Evolutionary conservation across 2,888 invertebrate species (phyloP).

Genomic region (Heliconius aoede): DNA sequence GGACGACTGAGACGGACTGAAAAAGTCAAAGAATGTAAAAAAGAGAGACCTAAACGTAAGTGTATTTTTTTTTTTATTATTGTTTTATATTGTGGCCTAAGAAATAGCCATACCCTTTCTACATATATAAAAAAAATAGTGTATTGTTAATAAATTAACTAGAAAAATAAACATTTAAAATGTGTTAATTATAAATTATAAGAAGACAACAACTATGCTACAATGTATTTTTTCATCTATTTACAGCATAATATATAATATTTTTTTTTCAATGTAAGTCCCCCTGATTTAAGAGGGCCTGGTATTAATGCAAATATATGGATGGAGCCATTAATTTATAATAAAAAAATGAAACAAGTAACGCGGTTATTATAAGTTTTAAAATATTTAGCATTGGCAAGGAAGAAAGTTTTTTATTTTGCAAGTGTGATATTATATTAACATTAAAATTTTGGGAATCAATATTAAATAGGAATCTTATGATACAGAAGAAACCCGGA

Average conservation of each 20-base stretch:
- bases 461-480: no score
- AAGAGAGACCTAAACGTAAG: constrained; percentile 13
- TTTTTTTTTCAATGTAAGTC: background rate
- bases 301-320: background rate
- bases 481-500: background rate
- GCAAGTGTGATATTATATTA: background rate
- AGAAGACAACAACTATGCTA: background rate
- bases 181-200: background rate
- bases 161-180: background rate
- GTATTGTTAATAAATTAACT: no score
- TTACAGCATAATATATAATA: no score
- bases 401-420: background rate
- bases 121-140: no score
- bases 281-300: background rate
- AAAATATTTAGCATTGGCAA: background rate
- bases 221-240: no score
- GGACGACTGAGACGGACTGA: background rate
- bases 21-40: constrained; percentile 10
- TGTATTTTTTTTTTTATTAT: background rate
- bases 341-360: background rate
- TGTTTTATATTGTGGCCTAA: background rate
- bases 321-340: background rate
- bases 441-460: background rate
- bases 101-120: background rate
- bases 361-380: background rate